Conservation (phyloP, 2,888 invertebrate genomes). For the Sesamia inferens region DNA sequence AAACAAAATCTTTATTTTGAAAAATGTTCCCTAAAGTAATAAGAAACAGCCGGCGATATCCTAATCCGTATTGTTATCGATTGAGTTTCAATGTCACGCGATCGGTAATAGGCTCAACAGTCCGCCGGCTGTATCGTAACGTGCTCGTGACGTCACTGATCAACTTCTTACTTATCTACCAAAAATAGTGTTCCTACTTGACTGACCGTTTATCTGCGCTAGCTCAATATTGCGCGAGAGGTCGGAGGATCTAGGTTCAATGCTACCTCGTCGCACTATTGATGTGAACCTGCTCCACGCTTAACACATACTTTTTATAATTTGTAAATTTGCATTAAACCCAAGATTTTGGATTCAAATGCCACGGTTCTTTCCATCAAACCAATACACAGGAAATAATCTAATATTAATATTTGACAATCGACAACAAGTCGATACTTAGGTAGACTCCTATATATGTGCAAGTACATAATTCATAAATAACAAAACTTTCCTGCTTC, state of each 20-base stretch:
- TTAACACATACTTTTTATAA: not conserved
- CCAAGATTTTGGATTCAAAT: not conserved
- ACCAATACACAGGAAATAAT: constrained; percentile 7
- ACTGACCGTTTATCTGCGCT: not conserved
- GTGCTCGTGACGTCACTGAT: constrained; percentile 19
- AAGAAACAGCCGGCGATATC: constrained; percentile 7
- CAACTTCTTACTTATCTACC: constrained; percentile 19
- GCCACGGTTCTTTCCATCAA: not conserved
- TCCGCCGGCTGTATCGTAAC: constrained; percentile 16
- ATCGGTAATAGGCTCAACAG: constrained; percentile 46
- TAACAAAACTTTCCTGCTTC: constrained; percentile 22
- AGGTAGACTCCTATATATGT: not conserved
- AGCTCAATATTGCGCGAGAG: no score
- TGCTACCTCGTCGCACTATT: not conserved
- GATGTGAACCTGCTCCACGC: not conserved
- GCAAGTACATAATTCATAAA: not conserved
- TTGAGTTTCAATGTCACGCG: constrained; percentile 47
- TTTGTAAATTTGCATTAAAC: not conserved
- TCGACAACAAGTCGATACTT: not conserved
- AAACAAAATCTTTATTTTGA: not conserved
- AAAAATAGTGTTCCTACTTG: constrained; percentile 2
- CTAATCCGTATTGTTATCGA: constrained; percentile 51
- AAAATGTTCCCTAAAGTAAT: not conserved
- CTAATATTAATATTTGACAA: not conserved
- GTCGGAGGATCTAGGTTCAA: not conserved